Percentiles rank a stretch among this genome's conserved stretches.
phyloP scores from a whole-genome alignment of 2,113 vertebrate genomes.

The Butorides virescens region DNA sequence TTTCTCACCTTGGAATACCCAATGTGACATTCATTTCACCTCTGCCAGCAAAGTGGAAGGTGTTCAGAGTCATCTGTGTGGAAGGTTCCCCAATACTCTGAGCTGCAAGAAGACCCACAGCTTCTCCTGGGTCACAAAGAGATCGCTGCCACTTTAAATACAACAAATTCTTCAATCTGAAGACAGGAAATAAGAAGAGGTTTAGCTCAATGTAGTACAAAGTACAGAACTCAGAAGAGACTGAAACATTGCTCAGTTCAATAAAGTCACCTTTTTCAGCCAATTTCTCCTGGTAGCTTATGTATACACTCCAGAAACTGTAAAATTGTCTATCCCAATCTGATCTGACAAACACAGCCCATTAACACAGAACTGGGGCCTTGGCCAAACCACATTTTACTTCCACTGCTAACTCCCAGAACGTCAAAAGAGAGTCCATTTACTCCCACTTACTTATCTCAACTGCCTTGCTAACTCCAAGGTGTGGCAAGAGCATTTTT shows the following conservation, averaged over 20 bases:
- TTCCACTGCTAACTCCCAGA: background rate
- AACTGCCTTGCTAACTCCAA: background rate
- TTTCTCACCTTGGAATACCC: constrained; percentile 91
- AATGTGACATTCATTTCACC: constrained; percentile 99
- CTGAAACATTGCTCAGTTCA: background rate
- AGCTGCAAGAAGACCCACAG: constrained; percentile 93
- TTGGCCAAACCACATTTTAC: background rate
- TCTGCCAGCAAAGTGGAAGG: constrained; percentile 98
- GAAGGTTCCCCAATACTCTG: constrained; percentile 98
- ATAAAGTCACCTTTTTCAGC: background rate
- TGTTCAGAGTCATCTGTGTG: constrained; percentile 99
- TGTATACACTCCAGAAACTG: background rate
- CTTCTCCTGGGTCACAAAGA: constrained; percentile 93
- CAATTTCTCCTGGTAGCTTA: background rate
- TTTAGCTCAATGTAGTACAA: background rate
- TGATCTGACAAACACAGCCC: background rate
- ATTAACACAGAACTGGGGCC: background rate
- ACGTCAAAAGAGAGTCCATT: background rate
- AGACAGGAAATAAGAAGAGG: background rate
- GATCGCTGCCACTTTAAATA: constrained; percentile 94
- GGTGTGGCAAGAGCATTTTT: background rate
- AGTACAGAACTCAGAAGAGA: background rate
- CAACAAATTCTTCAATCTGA: constrained; percentile 84
- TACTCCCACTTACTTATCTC: background rate
- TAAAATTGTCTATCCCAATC: background rate